A percentile compares a stretch with the other conserved stretches of the same genome.
These are phyloP conservation scores for Diarsia rubi DNA, from an alignment of 2,888 invertebrate species.

Conservation along the genomic window DNA sequence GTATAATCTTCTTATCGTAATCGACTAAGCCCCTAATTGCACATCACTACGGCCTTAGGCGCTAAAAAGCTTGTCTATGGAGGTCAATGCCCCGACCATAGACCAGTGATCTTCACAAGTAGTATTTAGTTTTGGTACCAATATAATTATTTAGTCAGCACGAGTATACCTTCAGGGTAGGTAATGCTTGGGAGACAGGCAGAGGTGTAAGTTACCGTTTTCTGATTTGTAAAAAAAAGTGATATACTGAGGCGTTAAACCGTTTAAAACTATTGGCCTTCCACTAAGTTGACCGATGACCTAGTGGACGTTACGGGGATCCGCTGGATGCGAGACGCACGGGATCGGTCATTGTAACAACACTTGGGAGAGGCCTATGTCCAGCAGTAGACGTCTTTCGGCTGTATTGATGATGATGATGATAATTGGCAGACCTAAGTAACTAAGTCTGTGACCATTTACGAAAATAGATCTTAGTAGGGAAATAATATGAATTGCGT, in stretches of 20 bases:
- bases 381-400: no score
- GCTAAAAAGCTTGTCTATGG: conserved; percentile 51
- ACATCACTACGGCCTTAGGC: conserved; percentile 59
- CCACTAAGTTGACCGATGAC: no score
- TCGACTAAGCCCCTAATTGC: conserved; percentile 48
- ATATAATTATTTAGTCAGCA: conserved; percentile 40
- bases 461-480: no score
- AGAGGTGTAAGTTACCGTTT: neutral
- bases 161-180: conserved; percentile 2
- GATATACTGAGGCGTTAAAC: neutral
- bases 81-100: conserved; percentile 45
- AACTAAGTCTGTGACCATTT: no score
- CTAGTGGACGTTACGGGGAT: no score
- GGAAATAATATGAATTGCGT: no score
- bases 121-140: conserved; percentile 16
- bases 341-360: no score
- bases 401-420: no score
- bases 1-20: conserved; percentile 34
- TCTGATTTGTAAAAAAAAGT: neutral
- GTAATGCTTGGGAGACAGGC: neutral
- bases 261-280: no score
- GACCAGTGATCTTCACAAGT: conserved; percentile 39
- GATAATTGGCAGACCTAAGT: no score
- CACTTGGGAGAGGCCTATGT: no score
- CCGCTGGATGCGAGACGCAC: no score